Evolutionary conservation across 2,113 vertebrate species (phyloP).

Genomic region (Colistium nudipinnis): DNA sequence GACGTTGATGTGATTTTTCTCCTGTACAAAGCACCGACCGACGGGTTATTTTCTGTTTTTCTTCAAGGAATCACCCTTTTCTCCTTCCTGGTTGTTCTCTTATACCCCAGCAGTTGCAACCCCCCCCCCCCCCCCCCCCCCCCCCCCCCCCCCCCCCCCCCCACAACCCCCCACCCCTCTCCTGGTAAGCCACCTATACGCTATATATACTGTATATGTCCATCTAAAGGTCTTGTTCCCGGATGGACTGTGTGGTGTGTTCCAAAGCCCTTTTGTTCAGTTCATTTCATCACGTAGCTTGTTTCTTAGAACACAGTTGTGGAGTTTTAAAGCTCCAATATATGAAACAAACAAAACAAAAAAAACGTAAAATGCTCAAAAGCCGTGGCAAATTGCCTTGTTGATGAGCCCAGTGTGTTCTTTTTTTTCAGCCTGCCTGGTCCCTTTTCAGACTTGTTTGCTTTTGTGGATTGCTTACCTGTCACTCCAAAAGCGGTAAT

Average conservation of each 20-base stretch:
- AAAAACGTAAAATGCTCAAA: too few relatives aligned
- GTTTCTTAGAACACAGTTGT: too few relatives aligned
- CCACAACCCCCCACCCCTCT: too few relatives aligned
- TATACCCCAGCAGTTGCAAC: not conserved
- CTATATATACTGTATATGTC: not conserved
- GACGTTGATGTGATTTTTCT: constrained; percentile 8
- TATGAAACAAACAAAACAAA: too few relatives aligned
- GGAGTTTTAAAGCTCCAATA: too few relatives aligned
- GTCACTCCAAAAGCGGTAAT: too few relatives aligned
- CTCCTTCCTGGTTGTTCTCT: not conserved
- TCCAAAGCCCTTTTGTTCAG: too few relatives aligned
- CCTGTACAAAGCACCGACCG: not conserved
- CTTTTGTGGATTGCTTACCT: not conserved
- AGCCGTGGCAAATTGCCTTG: too few relatives aligned
- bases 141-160: too few relatives aligned
- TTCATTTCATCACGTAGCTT: too few relatives aligned
- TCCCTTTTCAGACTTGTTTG: not conserved
- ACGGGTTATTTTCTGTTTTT: not conserved
- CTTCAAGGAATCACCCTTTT: not conserved
- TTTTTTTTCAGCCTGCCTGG: not conserved
- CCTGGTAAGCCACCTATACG: not conserved
- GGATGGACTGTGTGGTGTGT: not conserved
- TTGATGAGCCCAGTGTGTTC: not conserved
- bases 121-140: too few relatives aligned
- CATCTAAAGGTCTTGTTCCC: not conserved